Percentiles rank a stretch among this genome's conserved stretches.
phyloP scores from a whole-genome alignment of 2,113 vertebrate species.

The Clarias gariepinus region DNA sequence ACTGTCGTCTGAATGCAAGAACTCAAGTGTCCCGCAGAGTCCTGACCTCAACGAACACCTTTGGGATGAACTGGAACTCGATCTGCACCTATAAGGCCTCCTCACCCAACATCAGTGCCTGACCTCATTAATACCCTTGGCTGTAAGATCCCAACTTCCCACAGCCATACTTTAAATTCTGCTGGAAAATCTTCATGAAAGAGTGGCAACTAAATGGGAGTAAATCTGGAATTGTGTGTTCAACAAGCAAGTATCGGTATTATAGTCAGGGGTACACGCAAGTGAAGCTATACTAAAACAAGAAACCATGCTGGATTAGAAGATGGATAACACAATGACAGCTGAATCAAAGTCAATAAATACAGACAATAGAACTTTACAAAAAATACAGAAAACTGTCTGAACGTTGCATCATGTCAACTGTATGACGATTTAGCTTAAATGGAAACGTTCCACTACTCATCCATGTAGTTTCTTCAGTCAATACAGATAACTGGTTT shows the following conservation, averaged over 20 bases:
- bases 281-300: neutral
- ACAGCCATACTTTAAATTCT: neutral
- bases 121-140: neutral
- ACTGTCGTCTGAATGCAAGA: neutral
- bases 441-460: no score
- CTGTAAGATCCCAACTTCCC: neutral
- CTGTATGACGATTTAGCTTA: no score
- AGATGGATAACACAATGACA: neutral
- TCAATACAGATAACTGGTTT: no score
- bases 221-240: neutral
- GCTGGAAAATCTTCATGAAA: neutral
- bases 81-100: neutral
- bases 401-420: no score
- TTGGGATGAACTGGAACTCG: neutral
- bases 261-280: neutral
- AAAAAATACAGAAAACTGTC: neutral
- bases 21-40: neutral
- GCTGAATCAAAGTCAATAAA: neutral
- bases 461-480: no score
- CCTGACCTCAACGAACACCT: neutral
- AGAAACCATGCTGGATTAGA: neutral
- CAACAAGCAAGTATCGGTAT: neutral
- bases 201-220: neutral
- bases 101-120: neutral
- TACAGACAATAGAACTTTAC: neutral